Percentiles rank a stretch among this genome's conserved stretches.
Conservation (phyloP, 2,888 invertebrate species). For the Aleiodes leptofemur region DNA sequence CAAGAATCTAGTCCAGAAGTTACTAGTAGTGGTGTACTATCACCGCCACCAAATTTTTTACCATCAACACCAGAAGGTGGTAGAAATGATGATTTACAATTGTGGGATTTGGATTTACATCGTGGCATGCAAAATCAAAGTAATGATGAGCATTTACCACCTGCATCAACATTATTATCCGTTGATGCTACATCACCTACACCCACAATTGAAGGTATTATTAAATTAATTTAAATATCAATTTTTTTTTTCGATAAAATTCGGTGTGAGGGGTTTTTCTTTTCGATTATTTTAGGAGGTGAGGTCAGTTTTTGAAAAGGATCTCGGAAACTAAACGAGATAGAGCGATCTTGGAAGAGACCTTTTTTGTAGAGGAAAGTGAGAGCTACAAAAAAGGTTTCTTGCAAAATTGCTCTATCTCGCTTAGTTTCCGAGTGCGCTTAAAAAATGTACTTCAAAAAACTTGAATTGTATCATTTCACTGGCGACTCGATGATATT, state of each 20-base stretch:
- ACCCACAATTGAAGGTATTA: constrained; percentile 66
- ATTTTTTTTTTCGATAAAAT: background rate
- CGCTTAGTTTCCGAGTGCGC: background rate
- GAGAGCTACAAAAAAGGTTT: too few relatives aligned
- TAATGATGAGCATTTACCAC: constrained; percentile 44
- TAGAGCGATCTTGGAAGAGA: too few relatives aligned
- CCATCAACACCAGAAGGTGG: constrained; percentile 85
- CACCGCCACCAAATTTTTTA: constrained; percentile 84
- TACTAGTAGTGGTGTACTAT: constrained; percentile 74
- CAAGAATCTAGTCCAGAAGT: constrained; percentile 73
- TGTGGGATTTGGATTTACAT: constrained; percentile 85
- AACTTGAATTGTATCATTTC: background rate
- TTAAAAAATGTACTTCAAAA: background rate
- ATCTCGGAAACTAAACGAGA: too few relatives aligned
- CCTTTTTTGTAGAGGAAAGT: background rate
- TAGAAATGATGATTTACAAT: constrained; percentile 78
- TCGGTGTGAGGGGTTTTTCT: too few relatives aligned
- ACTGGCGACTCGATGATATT: too few relatives aligned
- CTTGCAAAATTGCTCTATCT: too few relatives aligned
- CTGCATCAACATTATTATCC: constrained; percentile 54
- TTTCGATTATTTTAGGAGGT: too few relatives aligned
- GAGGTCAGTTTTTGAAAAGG: too few relatives aligned
- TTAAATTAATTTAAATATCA: background rate
- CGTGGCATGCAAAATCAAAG: constrained; percentile 70
- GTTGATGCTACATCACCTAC: constrained; percentile 62